phyloP scores from a whole-genome alignment of 2,797 vertebrate species.

The Yasuhikotakia modesta region DNA sequence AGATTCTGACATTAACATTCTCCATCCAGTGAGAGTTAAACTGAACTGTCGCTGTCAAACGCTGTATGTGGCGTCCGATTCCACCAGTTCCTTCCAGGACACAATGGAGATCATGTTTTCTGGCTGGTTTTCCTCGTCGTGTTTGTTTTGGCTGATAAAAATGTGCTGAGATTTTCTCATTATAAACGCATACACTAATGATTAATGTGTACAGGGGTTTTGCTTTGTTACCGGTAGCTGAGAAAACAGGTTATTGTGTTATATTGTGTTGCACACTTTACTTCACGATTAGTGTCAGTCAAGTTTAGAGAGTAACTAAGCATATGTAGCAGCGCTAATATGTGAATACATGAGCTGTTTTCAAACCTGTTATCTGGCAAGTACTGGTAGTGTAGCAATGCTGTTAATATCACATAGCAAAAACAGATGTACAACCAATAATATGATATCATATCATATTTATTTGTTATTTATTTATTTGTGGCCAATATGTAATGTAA shows the following conservation, averaged over 20 bases:
- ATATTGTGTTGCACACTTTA: too few relatives aligned
- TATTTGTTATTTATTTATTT: too few relatives aligned
- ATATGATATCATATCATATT: too few relatives aligned
- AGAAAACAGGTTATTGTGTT: constrained; percentile 13
- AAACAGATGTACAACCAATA: too few relatives aligned
- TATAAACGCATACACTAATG: constrained; percentile 61
- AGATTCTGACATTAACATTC: constrained; percentile 57
- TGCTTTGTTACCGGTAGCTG: constrained; percentile 61
- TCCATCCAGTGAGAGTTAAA: constrained; percentile 53
- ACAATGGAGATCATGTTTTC: constrained; percentile 61
- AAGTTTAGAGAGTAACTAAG: not conserved
- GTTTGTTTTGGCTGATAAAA: constrained; percentile 54
- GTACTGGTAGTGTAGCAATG: too few relatives aligned
- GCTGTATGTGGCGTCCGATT: constrained; percentile 42
- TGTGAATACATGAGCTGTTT: too few relatives aligned
- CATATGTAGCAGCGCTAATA: not conserved
- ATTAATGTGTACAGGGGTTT: constrained; percentile 69
- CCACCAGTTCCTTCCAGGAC: constrained; percentile 27
- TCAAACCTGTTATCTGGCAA: too few relatives aligned
- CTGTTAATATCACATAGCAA: too few relatives aligned
- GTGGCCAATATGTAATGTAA: too few relatives aligned
- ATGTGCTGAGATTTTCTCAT: constrained; percentile 67
- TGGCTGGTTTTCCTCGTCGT: constrained; percentile 59
- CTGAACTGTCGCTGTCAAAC: constrained; percentile 54
- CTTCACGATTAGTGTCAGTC: not conserved